Conservation (phyloP, 2,797 vertebrate species). For the Nasua narica region DNA sequence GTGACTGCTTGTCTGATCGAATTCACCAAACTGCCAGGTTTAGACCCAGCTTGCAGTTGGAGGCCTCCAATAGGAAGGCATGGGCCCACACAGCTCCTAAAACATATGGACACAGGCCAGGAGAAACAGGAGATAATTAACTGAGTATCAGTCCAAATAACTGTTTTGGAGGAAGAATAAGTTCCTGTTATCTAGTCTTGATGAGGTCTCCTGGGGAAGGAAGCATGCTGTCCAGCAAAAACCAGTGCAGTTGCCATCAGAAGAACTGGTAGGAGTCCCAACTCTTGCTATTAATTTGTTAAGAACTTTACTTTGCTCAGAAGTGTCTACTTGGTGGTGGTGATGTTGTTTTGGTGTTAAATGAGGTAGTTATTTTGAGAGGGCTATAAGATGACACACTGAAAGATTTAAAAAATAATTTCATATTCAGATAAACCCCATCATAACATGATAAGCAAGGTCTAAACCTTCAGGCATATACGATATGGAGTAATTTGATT, state of each 20-base stretch:
- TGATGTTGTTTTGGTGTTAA: neutral
- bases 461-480: neutral
- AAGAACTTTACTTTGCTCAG: neutral
- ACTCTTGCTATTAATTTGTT: neutral
- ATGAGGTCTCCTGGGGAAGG: neutral
- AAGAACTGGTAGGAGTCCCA: neutral
- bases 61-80: neutral
- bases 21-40: neutral
- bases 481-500: neutral
- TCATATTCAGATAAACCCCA: neutral
- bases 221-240: neutral
- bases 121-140: slow-evolving; percentile 7
- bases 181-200: neutral
- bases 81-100: neutral
- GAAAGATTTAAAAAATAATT: neutral
- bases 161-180: slow-evolving; percentile 6
- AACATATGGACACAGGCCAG: neutral
- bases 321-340: neutral
- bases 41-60: neutral
- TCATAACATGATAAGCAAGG: neutral
- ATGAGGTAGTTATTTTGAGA: neutral
- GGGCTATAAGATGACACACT: neutral
- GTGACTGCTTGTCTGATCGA: neutral
- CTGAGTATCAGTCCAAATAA: neutral
- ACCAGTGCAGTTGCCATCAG: neutral